Base-by-base conservation (phyloP, 1,140 invertebrate species). In the Heliothis virescens region DNA sequence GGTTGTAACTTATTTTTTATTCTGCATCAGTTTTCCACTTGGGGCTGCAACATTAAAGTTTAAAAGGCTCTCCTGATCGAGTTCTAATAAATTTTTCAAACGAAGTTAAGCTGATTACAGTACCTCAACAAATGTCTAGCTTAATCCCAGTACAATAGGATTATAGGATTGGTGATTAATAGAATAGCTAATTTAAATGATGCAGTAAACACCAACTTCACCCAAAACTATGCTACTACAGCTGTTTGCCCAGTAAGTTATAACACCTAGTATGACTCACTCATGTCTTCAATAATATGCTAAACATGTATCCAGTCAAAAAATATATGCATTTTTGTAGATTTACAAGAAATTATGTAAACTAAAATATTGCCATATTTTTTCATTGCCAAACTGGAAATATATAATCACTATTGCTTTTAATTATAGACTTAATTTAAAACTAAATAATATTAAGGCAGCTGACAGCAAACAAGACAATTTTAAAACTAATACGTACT, bases 201-300 rank as follows among this genome's bases (percentile, higher is more conserved):
- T 15, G 62, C 47, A 48, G 34, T 65, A 47, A 48, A 65, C n/a
- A n/a, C n/a, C n/a, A n/a, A n/a, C n/a, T n/a, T n/a, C 62, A 47
- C 62, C 41, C 62, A 65, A 65, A 47, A 65, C 34, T 10, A 65
- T 65, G 15, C 3, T 18, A 10, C 34, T 34, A 34, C 34, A 34
- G 34, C 34, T 34, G 34, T 34, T 34, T 34, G 34, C 7, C 34
- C n/a, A n/a, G n/a, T 34, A 34, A 5, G 34, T 12, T 18, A 18
- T 9, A 47, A 41, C 47, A n/a, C 47, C 9, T 47, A 3, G 2
- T 18, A 47, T 48, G 62, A 48, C 2, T 65, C 62, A 65, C 41
- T 18, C 5, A 2, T 18, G 18, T 10, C 11, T 2, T 5, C 7
- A 63, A 21, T 65, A 26, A 1, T 18, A 65, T 47, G 47, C 9